A percentile compares a stretch with the other conserved stretches of the same genome.
phyloP scores from a whole-genome alignment of 2,888 invertebrate species.

The Parnassius smintheus region DNA sequence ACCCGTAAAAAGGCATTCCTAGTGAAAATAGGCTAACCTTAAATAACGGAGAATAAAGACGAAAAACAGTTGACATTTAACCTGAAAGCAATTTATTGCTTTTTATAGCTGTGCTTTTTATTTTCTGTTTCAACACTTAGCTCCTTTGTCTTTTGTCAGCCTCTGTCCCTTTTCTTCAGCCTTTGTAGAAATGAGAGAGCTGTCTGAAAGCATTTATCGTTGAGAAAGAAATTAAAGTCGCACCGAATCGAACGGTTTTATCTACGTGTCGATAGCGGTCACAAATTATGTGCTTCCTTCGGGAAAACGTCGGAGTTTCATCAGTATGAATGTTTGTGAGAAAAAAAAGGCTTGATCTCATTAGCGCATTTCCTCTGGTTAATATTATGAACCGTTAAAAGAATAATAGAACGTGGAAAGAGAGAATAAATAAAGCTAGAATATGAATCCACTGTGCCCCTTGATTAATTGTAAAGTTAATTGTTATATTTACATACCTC shows the following conservation, averaged over 20 bases:
- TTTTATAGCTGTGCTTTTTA: slow-evolving; percentile 36
- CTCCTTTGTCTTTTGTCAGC: slow-evolving; percentile 57
- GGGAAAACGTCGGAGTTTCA: slow-evolving; percentile 41
- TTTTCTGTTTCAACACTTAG: slow-evolving; percentile 56
- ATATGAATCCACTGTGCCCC: too few species aligned
- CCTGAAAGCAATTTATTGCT: slow-evolving; percentile 40
- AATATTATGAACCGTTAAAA: too few species aligned
- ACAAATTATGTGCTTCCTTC: slow-evolving; percentile 78
- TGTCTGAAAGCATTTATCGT: slow-evolving; percentile 65
- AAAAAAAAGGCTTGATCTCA: too few species aligned
- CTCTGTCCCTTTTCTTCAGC: slow-evolving; percentile 44
- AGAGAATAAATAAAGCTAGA: too few species aligned
- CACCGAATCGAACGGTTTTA: slow-evolving; percentile 76
- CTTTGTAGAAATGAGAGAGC: slow-evolving; percentile 48
- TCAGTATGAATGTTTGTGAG: slow-evolving; percentile 20
- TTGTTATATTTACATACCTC: too few species aligned
- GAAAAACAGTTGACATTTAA: slow-evolving; percentile 36
- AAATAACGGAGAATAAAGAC: slow-evolving; percentile 11
- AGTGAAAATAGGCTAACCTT: neutral
- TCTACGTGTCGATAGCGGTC: slow-evolving; percentile 78
- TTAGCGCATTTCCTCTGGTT: too few species aligned
- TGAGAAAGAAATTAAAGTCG: slow-evolving; percentile 76
- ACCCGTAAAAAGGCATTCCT: too few species aligned
- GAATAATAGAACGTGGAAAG: too few species aligned
- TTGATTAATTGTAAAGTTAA: too few species aligned